phyloP scores from a whole-genome alignment of 2,888 invertebrate genomes.

The Thecophora atra region DNA sequence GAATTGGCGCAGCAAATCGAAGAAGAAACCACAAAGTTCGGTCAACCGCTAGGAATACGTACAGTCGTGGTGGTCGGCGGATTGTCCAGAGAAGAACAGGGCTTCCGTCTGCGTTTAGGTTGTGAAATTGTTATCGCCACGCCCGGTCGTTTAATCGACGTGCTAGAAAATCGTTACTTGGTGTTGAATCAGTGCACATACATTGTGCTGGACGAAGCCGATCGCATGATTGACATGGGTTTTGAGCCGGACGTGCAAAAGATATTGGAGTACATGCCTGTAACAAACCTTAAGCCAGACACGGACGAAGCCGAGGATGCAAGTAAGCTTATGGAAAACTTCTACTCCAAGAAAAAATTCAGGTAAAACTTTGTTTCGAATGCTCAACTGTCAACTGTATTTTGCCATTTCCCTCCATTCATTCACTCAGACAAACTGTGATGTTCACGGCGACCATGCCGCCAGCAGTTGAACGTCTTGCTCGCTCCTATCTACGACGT shows the following conservation, averaged over 20 bases:
- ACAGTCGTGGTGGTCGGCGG: constrained; percentile 99
- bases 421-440: constrained; percentile 82
- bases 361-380: constrained; percentile 64
- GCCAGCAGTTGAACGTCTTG: constrained; percentile 94
- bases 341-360: constrained; percentile 95
- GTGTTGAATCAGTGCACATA: constrained; percentile 98
- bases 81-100: constrained; percentile 97
- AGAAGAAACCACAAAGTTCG: constrained; percentile 98
- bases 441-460: constrained; percentile 99
- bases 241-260: constrained; percentile 98
- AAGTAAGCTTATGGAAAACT: constrained; percentile 88
- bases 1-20: constrained; percentile 99
- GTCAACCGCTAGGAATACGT: constrained; percentile 88
- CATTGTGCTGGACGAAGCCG: constrained; percentile 95
- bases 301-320: constrained; percentile 98
- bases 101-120: constrained; percentile 93
- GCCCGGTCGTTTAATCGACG: constrained; percentile 98
- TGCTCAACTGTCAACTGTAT: no score
- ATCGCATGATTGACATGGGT: constrained; percentile 99
- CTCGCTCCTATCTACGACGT: constrained; percentile 90
- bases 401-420: neutral
- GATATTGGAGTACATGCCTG: constrained; percentile 97
- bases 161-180: constrained; percentile 96
- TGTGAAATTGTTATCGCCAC: constrained; percentile 99
- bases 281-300: constrained; percentile 97